Percentiles rank a stretch among this genome's conserved stretches.
Evolutionary conservation across 2,797 vertebrate species (phyloP).

Genomic region (Gouania willdenowi): DNA sequence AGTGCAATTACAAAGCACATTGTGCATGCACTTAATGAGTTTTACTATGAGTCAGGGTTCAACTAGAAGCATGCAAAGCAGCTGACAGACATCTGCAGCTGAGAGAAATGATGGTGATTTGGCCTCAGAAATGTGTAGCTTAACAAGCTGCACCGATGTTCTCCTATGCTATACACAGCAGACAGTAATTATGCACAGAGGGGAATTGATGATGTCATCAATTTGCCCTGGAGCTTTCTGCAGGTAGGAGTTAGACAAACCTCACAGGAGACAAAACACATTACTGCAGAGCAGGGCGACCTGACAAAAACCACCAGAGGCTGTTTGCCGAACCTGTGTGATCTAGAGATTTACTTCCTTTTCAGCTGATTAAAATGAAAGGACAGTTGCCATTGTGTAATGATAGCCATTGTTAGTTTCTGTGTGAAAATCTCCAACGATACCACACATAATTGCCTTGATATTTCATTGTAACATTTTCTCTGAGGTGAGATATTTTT

Average conservation of each 20-base stretch:
- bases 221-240: constrained; percentile 13
- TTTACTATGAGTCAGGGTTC: background rate
- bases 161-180: constrained; percentile 4
- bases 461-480: too few species aligned
- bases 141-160: constrained; percentile 31
- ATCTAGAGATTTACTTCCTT: background rate
- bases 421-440: too few species aligned
- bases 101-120: constrained; percentile 14
- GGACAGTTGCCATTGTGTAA: background rate
- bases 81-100: too few species aligned
- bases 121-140: constrained; percentile 27
- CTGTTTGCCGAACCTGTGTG: background rate
- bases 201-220: constrained; percentile 55
- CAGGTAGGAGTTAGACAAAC: constrained; percentile 35
- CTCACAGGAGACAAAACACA: constrained; percentile 23
- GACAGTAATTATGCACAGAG: constrained; percentile 43
- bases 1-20: too few species aligned
- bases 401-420: too few species aligned
- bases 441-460: too few species aligned
- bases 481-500: background rate
- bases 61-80: constrained; percentile 10
- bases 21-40: background rate
- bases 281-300: constrained; percentile 13
- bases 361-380: background rate
- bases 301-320: constrained; percentile 17